These are phyloP conservation scores for Scomber scombrus DNA, from an alignment of 2,113 vertebrate species.

Conservation along the genomic window DNA sequence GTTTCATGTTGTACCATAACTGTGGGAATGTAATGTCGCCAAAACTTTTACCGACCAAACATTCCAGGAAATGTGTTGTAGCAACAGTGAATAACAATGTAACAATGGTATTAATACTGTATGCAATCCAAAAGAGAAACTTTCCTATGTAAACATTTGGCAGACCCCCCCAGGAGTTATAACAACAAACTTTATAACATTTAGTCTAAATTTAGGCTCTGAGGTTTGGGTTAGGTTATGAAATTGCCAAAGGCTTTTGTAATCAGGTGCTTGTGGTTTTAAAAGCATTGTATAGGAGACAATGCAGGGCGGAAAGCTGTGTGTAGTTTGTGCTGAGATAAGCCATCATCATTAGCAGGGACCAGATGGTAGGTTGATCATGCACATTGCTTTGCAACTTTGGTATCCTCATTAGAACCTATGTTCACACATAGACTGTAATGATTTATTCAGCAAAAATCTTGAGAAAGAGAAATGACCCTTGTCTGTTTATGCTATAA, in stretches of 20 bases:
- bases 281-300: conserved; percentile 35
- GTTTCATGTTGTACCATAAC: neutral
- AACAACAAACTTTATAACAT: conserved; percentile 11
- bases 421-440: conserved; percentile 20
- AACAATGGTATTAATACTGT: neutral
- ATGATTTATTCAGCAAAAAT: conserved; percentile 33
- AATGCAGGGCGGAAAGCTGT: conserved; percentile 46
- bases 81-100: neutral
- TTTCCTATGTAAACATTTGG: conserved; percentile 3
- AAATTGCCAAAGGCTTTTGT: neutral
- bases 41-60: neutral
- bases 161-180: neutral
- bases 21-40: neutral
- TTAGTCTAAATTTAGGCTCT: conserved; percentile 2
- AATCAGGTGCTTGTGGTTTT: conserved; percentile 13
- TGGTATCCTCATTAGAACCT: conserved; percentile 59
- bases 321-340: conserved; percentile 56
- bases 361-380: conserved; percentile 72
- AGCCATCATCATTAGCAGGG: conserved; percentile 61
- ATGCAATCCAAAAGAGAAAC: neutral
- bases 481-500: neutral
- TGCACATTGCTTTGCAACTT: conserved; percentile 67
- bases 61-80: neutral
- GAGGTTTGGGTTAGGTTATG: neutral
- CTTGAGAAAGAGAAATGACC: neutral